phyloP scores from a whole-genome alignment of 2,113 vertebrate species.

The Poicephalus meyeri region DNA sequence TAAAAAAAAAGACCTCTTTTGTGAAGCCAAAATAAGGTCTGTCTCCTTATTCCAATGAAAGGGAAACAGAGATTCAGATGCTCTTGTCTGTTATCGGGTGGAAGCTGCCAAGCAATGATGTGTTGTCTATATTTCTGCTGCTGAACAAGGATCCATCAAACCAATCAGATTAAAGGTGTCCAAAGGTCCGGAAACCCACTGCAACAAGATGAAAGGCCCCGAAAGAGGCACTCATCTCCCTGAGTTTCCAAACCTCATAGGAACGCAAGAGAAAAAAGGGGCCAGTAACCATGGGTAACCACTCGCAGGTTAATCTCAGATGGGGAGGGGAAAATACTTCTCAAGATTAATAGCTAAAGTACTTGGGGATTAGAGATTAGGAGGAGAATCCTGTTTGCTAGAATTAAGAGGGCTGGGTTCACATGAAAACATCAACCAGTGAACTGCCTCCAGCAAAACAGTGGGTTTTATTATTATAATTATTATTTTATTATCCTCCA shows the following conservation, averaged over 20 bases:
- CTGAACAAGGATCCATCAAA: background rate
- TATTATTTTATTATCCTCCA: slow-evolving; percentile 55
- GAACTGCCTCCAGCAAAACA: slow-evolving; percentile 46
- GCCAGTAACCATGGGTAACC: slow-evolving; percentile 32
- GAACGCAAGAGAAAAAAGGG: background rate
- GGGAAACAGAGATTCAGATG: background rate
- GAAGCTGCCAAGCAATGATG: background rate
- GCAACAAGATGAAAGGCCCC: background rate
- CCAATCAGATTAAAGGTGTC: background rate
- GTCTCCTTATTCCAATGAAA: background rate
- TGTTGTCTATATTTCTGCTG: background rate
- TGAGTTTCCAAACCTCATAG: background rate
- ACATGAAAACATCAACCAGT: slow-evolving; percentile 60
- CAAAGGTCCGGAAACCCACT: background rate
- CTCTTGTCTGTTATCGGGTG: background rate
- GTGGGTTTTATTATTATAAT: slow-evolving; percentile 45
- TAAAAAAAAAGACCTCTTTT: background rate
- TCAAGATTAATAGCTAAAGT: slow-evolving; percentile 67
- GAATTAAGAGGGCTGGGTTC: slow-evolving; percentile 58
- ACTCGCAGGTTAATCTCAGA: slow-evolving; percentile 53
- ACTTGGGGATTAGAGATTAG: slow-evolving; percentile 66
- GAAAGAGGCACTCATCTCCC: background rate
- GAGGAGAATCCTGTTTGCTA: slow-evolving; percentile 56
- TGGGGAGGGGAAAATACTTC: slow-evolving; percentile 34
- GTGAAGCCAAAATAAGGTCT: background rate